phyloP scores from a whole-genome alignment of 2,888 invertebrate genomes.

The Dolomedes plantarius region DNA sequence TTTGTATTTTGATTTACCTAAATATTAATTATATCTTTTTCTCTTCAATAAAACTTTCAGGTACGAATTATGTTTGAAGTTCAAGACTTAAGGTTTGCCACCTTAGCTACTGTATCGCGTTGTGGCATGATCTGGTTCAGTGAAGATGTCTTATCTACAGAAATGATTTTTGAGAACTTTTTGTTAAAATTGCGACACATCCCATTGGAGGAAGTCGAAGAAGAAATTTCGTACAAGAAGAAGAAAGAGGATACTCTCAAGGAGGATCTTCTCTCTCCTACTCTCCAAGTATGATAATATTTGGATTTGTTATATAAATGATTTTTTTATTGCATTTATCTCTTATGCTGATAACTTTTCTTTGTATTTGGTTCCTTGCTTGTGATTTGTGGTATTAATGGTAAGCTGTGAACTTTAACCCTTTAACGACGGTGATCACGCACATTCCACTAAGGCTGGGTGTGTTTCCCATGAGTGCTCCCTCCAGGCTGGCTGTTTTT shows the following conservation, averaged over 20 bases:
- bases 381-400: too few species aligned
- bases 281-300: constrained; percentile 81
- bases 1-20: too few species aligned
- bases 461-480: too few species aligned
- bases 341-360: neutral
- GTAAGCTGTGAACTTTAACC: too few species aligned
- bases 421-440: too few species aligned
- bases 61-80: constrained; percentile 92
- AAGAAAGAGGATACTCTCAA: constrained; percentile 76
- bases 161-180: constrained; percentile 99
- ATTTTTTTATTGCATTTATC: too few species aligned
- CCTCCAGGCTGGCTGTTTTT: too few species aligned
- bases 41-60: too few species aligned
- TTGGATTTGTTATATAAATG: too few species aligned
- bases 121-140: constrained; percentile 99
- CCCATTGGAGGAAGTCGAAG: constrained; percentile 92
- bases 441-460: too few species aligned
- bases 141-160: constrained; percentile 97
- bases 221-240: constrained; percentile 77
- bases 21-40: too few species aligned
- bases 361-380: too few species aligned
- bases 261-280: constrained; percentile 88
- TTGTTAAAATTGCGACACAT: constrained; percentile 89
- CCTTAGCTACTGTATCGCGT: constrained; percentile 98
- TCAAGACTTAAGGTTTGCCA: constrained; percentile 98